Evolutionary conservation across 2,888 invertebrate genomes (phyloP).

Genomic region (Pseudoips prasinana): DNA sequence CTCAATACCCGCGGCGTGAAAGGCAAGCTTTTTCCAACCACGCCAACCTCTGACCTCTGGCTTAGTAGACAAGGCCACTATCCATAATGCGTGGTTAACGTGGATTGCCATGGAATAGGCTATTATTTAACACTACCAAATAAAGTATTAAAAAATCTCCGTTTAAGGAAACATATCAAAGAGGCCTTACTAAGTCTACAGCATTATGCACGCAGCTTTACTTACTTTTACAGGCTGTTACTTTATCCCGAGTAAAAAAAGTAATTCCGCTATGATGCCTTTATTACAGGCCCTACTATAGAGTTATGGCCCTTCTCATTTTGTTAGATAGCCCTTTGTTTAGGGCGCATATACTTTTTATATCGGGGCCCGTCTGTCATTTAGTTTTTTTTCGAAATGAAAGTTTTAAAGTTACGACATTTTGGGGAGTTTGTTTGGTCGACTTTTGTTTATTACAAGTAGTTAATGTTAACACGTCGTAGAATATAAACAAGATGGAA

Average conservation of each 20-base stretch:
- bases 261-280: constrained; percentile 56
- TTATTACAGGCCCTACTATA: constrained; percentile 52
- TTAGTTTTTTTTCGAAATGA: constrained; percentile 18
- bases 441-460: too few relatives aligned
- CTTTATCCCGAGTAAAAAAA: constrained; percentile 51
- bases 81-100: too few relatives aligned
- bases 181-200: background rate
- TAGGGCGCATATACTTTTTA: constrained; percentile 37
- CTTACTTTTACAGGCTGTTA: constrained; percentile 42
- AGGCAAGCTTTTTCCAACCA: too few relatives aligned
- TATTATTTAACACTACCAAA: too few relatives aligned
- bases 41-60: too few relatives aligned
- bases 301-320: constrained; percentile 51
- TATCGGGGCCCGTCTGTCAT: constrained; percentile 30
- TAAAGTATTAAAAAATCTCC: too few relatives aligned
- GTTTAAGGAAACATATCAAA: too few relatives aligned
- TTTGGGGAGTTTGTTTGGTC: constrained; percentile 12
- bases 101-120: too few relatives aligned
- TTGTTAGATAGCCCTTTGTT: constrained; percentile 49
- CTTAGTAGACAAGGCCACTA: too few relatives aligned
- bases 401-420: constrained; percentile 9
- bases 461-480: too few relatives aligned
- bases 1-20: too few relatives aligned
- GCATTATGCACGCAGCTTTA: constrained; percentile 33
- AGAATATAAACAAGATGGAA: too few relatives aligned